phyloP scores from a whole-genome alignment of 2,113 vertebrate genomes.

The Kobus ellipsiprymnus region DNA sequence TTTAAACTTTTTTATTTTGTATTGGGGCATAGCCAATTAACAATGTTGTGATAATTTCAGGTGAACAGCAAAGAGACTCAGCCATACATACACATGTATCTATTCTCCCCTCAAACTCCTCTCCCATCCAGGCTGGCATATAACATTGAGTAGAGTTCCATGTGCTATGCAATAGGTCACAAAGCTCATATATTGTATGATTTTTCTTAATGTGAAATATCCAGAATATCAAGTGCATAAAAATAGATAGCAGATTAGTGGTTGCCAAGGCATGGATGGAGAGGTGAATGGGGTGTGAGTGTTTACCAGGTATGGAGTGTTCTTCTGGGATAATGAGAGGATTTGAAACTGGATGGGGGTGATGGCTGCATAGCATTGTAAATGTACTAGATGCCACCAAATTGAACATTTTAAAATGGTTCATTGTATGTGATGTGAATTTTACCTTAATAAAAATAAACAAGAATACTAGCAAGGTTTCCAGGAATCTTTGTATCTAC shows the following conservation, averaged over 20 bases:
- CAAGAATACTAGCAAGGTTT: background rate
- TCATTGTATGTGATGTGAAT: background rate
- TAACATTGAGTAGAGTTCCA: background rate
- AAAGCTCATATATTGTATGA: background rate
- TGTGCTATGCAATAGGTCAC: background rate
- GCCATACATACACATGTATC: background rate
- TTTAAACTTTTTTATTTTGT: background rate
- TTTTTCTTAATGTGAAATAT: background rate
- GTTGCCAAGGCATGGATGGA: background rate
- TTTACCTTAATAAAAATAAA: background rate
- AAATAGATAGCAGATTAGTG: background rate
- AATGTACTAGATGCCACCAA: background rate
- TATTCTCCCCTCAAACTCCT: background rate
- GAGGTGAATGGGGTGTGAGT: background rate
- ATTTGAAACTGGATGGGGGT: background rate
- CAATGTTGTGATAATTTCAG: background rate
- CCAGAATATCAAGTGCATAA: background rate
- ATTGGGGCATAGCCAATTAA: background rate
- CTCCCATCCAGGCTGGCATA: background rate
- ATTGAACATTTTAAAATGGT: background rate
- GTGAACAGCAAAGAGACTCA: background rate
- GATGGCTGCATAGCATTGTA: background rate
- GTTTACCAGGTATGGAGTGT: background rate
- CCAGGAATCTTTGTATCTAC: background rate
- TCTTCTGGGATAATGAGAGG: background rate